A percentile compares a stretch with the other conserved stretches of the same genome.
These are phyloP conservation scores for Epicauta chinensis DNA, from an alignment of 1,140 invertebrate genomes.

Conservation along the genomic window DNA sequence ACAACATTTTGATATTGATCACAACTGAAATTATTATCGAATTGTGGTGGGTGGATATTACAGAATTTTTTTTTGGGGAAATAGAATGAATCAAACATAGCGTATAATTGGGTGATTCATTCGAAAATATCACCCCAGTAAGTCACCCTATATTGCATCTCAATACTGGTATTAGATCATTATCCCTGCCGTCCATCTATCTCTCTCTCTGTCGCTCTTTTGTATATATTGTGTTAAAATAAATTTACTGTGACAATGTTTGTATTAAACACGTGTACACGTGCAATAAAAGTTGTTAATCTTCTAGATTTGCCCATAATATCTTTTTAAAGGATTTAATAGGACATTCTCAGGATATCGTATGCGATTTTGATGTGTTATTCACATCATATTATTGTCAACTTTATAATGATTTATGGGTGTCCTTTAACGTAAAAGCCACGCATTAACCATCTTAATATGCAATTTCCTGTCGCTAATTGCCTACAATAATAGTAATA, in stretches of 20 bases:
- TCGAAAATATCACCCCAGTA: slow-evolving; percentile 9
- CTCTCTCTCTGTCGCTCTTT: too few species aligned
- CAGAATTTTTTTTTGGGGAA: slow-evolving; percentile 13
- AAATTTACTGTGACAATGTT: slow-evolving; percentile 21
- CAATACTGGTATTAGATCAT: slow-evolving; percentile 18
- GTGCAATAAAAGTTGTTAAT: slow-evolving; percentile 9
- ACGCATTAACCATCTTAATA: too few species aligned
- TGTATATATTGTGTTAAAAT: slow-evolving; percentile 10
- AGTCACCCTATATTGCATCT: slow-evolving; percentile 9
- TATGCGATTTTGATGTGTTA: too few species aligned
- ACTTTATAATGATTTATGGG: too few species aligned
- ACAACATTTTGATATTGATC: neutral
- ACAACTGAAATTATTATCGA: neutral
- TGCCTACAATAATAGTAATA: too few species aligned
- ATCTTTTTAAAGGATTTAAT: too few species aligned
- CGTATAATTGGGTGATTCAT: slow-evolving; percentile 26
- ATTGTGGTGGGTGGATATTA: neutral
- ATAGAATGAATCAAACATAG: slow-evolving; percentile 23
- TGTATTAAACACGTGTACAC: slow-evolving; percentile 17
- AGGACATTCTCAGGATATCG: too few species aligned
- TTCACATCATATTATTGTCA: too few species aligned
- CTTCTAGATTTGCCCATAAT: too few species aligned
- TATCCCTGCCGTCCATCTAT: too few species aligned
- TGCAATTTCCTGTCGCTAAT: too few species aligned
- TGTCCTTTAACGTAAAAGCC: too few species aligned